A percentile compares a stretch with the other conserved stretches of the same genome.
Evolutionary conservation across 1,140 invertebrate species (phyloP).

Genomic region (Pectinophora gossypiella): DNA sequence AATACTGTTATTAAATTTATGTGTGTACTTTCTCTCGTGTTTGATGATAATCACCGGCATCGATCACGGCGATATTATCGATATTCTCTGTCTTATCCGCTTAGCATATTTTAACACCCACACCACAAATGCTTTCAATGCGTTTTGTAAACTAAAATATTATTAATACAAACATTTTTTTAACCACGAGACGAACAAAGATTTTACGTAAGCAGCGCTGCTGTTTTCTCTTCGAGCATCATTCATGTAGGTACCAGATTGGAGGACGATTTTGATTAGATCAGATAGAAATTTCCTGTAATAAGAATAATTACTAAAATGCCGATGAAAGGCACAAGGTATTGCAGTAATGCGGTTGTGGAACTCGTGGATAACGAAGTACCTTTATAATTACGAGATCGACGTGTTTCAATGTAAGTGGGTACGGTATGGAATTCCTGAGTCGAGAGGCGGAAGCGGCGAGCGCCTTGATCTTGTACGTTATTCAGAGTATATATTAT

Average conservation of each 20-base stretch:
- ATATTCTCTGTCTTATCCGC: slow-evolving; percentile 34
- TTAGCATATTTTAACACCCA: slow-evolving; percentile 48
- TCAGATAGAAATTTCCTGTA: not conserved
- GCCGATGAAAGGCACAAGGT: slow-evolving; percentile 16
- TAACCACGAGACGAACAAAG: not conserved
- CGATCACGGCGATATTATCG: slow-evolving; percentile 42
- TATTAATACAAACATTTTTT: not conserved
- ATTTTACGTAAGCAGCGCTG: not conserved
- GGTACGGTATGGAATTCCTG: slow-evolving; percentile 36
- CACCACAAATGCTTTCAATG: slow-evolving; percentile 1
- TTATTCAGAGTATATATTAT: slow-evolving; percentile 15
- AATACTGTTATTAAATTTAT: slow-evolving; percentile 70
- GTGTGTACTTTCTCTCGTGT: slow-evolving; percentile 60
- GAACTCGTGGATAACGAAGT: slow-evolving; percentile 22
- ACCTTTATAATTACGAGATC: slow-evolving; percentile 34
- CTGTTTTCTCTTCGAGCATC: not conserved
- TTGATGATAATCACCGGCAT: slow-evolving; percentile 48
- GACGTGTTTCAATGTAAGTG: slow-evolving; percentile 33
- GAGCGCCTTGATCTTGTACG: slow-evolving; percentile 52
- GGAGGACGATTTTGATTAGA: not conserved
- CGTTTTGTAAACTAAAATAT: not conserved
- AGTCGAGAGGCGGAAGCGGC: slow-evolving; percentile 53
- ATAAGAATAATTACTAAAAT: slow-evolving; percentile 24
- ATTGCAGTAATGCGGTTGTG: slow-evolving; percentile 44
- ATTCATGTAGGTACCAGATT: not conserved